Evolutionary conservation across 2,888 invertebrate genomes (phyloP), one percentile per base, ranked within the genome.

Genomic region (Pocota personata): DNA sequence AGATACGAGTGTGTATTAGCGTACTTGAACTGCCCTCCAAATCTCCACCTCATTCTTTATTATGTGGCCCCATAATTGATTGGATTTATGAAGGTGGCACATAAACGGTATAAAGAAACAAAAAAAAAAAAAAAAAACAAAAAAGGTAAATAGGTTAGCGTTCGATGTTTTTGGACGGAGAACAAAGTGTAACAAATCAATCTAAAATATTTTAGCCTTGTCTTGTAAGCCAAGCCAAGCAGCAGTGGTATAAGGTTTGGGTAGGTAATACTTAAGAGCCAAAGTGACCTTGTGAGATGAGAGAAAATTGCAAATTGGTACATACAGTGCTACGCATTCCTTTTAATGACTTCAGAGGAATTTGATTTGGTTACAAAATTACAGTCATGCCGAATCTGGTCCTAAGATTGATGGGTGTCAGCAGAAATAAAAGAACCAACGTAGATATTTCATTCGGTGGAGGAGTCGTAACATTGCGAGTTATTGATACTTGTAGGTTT

Each of bases 11-110:
- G 66, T 52, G 35, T 21, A 46, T 46, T 67, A 52, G 95, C 95
- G 92, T 96, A 96, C 96, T 96, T 96, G 96, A 91, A 96, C 93
- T 89, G 95, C 95, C 93, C 95, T 94, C 96, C 96, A 95, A 92
- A 95, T 95, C 94, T 95, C 94, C 94, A 95, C 94, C 94, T 95
- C 91, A 77, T 90, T 89, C 91, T 90, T 82, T 62, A 72, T 72
- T 58, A 46, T 82, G 52, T 19, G 62, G 72, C 48, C 82, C n/a
- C 58, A 55, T 71, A 77, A 86, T 76, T 72, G 67, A 82, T 82
- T 77, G 67, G 62, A 48, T 77, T 80, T 60, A 64, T 60, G 8
- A 66, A 57, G 48, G 40, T 71, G 58, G 55, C 24, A 14, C 12
- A 14, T 6, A 14, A n/a, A 40, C 16, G 16, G 58, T 30, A 24